Percentiles rank a stretch among this genome's conserved stretches.
These are phyloP conservation scores for Anguilla pacifica DNA, from an alignment of 2,797 vertebrate species.

Conservation along the genomic window DNA sequence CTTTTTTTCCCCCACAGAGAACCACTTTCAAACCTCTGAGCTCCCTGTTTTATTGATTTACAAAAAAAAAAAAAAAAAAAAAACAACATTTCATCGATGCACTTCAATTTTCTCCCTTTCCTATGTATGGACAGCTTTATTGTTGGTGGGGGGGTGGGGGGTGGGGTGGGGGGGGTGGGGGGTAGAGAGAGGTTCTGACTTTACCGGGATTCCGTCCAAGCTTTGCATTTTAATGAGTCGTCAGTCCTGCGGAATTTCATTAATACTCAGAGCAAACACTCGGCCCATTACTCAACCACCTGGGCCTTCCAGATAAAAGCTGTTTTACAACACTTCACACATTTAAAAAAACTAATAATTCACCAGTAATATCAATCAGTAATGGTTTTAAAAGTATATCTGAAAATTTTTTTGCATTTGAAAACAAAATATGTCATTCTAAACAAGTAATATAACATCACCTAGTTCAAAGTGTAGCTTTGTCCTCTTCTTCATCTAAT, in stretches of 20 bases:
- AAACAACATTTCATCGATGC: neutral
- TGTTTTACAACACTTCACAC: neutral
- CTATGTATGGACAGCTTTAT: neutral
- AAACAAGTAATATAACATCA: no score
- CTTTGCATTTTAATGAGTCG: conserved; percentile 12
- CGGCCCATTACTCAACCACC: conserved; percentile 1
- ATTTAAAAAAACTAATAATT: neutral
- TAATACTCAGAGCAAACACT: conserved; percentile 26
- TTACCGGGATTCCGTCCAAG: conserved; percentile 10
- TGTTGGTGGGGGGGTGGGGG: neutral
- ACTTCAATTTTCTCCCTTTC: neutral
- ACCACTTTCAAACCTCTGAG: neutral
- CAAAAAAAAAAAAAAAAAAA: neutral
- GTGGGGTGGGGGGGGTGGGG: neutral
- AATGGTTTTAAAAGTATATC: no score
- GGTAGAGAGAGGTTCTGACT: neutral
- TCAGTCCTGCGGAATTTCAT: conserved; percentile 24
- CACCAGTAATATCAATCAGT: neutral
- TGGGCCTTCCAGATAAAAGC: neutral
- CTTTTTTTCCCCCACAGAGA: neutral
- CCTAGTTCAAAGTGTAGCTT: no score
- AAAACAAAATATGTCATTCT: no score
- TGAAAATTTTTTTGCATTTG: no score
- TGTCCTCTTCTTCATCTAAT: no score
- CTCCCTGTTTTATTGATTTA: neutral